Evolutionary conservation across 2,888 invertebrate genomes (phyloP), one percentile per base, ranked within the genome.

Genomic region (Microctonus aethiopoides): DNA sequence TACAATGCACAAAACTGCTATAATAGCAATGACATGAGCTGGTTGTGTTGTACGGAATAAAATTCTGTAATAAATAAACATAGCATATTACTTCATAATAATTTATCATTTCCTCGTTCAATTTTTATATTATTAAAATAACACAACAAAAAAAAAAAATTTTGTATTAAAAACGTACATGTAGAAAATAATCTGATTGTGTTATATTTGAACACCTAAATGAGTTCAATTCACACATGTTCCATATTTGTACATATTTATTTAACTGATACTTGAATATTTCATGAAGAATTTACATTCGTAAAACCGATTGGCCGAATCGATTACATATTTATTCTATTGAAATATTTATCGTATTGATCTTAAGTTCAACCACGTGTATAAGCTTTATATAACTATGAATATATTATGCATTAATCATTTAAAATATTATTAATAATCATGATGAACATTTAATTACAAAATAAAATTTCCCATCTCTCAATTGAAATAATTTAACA

Each of bases 1-100:
- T 63, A 82, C 78, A 4, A 91, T 86, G 71, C 89, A 86, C 3
- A 90, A 85, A 67, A 92, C 89, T 52, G 90, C 88, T 46, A 92
- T 82, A 77, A 94, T 90, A 69, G 91, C 92, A 71, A 95, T 89
- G n/a, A 93, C 87, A 87, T 95, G 95, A 76, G 93, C 91, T 29
- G 95, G 95, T 84, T 95, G 95, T 5, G 94, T 90, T 11, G 94
- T 93, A 76, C 95, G 95, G 90, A 61, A 87, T 88, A 80, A 76
- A 82, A 80, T 78, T 75, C 76, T 78, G 77, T 80, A 77, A 78
- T 68, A 71, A 51, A 56, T 63, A 26, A 11, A 32, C n/a, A n/a
- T n/a, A n/a, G n/a, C n/a, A 60, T 41, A 57, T 1, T 16, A 24
- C 13, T 29, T 22, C 22, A 29, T 2, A 11, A 13, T 54, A 52